Percentiles rank a stretch among this genome's conserved stretches.
Conservation (phyloP, 2,113 vertebrate genomes). For the Thoracochromis brauschi region DNA sequence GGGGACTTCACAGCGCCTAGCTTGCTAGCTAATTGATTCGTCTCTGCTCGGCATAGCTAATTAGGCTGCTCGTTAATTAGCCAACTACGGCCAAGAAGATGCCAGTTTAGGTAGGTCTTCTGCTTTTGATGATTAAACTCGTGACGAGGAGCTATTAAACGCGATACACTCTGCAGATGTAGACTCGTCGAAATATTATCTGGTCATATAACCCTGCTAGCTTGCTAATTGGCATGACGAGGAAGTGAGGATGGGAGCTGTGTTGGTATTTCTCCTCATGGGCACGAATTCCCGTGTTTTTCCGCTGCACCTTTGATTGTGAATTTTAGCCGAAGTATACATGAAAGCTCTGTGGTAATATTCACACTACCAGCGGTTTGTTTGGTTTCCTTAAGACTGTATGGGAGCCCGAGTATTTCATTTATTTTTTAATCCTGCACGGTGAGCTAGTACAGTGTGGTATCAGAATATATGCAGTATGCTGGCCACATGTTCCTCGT, state of each 20-base stretch:
- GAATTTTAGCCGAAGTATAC: background rate
- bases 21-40: constrained; percentile 72
- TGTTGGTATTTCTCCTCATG: constrained; percentile 47
- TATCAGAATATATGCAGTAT: background rate
- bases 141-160: background rate
- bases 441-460: background rate
- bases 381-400: background rate
- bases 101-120: background rate
- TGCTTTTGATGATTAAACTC: background rate
- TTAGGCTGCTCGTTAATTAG: constrained; percentile 72
- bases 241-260: constrained; percentile 51
- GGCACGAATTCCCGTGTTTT: background rate
- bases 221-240: constrained; percentile 68
- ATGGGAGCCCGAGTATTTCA: background rate
- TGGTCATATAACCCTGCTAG: constrained; percentile 49
- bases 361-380: background rate
- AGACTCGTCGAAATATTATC: constrained; percentile 21
- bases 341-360: background rate
- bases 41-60: constrained; percentile 63
- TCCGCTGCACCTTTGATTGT: background rate
- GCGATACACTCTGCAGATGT: background rate
- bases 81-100: background rate
- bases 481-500: background rate
- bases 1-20: constrained; percentile 39
- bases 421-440: background rate